Percentiles rank a stretch among this genome's conserved stretches.
These are phyloP conservation scores for Setipinna tenuifilis DNA, from an alignment of 2,797 vertebrate species.

Conservation along the genomic window DNA sequence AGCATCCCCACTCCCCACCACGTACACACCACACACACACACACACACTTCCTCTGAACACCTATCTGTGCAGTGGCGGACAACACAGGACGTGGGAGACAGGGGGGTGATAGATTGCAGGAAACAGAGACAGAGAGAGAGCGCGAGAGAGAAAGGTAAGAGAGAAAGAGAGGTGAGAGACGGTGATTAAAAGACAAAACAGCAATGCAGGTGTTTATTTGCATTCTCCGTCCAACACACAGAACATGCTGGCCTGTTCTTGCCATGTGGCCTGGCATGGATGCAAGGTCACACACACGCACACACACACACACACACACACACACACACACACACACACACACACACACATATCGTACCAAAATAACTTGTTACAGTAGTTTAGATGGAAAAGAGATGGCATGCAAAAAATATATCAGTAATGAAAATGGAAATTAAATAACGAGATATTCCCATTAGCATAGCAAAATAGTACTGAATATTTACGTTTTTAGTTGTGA, in stretches of 20 bases:
- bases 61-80: neutral
- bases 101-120: neutral
- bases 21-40: neutral
- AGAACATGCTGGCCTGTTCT: neutral
- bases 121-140: neutral
- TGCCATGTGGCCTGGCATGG: neutral
- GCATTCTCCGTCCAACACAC: neutral
- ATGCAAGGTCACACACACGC: neutral
- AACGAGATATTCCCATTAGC: neutral
- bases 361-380: neutral
- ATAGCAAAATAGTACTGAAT: neutral
- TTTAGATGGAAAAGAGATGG: neutral
- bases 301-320: no score
- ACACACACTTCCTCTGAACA: slow-evolving; percentile 8
- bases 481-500: no score
- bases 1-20: neutral
- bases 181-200: neutral
- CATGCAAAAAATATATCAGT: neutral
- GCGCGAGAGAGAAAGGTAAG: neutral
- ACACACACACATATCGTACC: no score
- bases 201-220: neutral
- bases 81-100: slow-evolving; percentile 6
- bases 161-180: neutral
- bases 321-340: no score
- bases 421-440: neutral